Percentiles rank a stretch among this genome's conserved stretches.
Conservation (phyloP, 1,140 invertebrate species). For the Caerostris extrusa region DNA sequence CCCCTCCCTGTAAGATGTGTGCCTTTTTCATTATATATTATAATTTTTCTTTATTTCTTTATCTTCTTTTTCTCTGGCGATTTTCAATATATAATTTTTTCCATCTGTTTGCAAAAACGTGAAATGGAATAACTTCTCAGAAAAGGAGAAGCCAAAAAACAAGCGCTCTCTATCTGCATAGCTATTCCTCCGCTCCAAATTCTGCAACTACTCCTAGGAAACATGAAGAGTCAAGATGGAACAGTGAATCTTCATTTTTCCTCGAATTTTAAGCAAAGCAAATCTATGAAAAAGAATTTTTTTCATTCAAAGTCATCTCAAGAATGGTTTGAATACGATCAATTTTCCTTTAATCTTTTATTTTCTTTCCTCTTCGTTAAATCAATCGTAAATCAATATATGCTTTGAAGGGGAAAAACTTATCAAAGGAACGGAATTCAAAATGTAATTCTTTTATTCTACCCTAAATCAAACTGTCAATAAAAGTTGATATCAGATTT, state of each 20-base stretch:
- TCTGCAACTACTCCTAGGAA: background rate
- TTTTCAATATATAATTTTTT: conserved; percentile 76
- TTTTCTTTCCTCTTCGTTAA: background rate
- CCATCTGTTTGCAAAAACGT: conserved; percentile 64
- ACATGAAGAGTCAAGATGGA: background rate
- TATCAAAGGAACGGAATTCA: background rate
- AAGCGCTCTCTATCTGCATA: conserved; percentile 62
- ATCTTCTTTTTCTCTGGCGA: conserved; percentile 32
- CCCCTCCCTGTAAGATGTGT: background rate
- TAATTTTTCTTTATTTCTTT: background rate
- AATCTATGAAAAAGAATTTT: background rate
- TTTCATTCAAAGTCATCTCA: conserved; percentile 19
- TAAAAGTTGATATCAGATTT: too few relatives aligned
- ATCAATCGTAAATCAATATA: conserved; percentile 49
- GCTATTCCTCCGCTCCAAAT: background rate
- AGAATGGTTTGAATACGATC: conserved; percentile 40
- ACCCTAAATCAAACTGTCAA: too few relatives aligned
- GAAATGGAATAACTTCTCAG: conserved; percentile 73
- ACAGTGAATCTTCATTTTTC: background rate
- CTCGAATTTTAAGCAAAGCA: conserved; percentile 27
- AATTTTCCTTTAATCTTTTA: conserved; percentile 42
- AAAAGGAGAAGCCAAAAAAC: conserved; percentile 21
- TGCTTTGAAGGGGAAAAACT: background rate
- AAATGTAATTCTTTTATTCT: background rate
- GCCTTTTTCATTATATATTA: background rate